A percentile compares a stretch with the other conserved stretches of the same genome.
Conservation (phyloP, 2,113 vertebrate genomes). For the Hippocampus comes region DNA sequence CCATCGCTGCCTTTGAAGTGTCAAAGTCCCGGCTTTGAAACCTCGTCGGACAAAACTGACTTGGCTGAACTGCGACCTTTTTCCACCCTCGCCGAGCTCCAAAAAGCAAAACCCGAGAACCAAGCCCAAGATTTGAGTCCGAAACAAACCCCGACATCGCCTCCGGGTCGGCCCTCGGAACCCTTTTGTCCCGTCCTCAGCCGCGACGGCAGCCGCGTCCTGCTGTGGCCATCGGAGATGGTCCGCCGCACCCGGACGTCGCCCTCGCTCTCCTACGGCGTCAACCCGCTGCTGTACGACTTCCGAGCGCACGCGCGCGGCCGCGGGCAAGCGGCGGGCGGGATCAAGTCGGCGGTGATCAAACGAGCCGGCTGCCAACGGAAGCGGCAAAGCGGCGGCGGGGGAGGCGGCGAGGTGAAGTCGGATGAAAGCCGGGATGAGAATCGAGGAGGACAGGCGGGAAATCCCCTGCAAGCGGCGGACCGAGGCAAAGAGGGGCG, state of each 20-base stretch:
- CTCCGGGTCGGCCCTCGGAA: constrained; percentile 38
- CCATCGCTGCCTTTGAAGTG: not conserved
- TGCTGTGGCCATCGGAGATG: constrained; percentile 68
- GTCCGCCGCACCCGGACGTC: constrained; percentile 53
- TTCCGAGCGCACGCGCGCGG: constrained; percentile 57
- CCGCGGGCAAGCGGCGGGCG: constrained; percentile 30
- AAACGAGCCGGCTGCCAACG: constrained; percentile 50
- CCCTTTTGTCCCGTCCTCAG: constrained; percentile 57
- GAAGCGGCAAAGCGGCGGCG: constrained; percentile 33
- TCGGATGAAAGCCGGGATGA: constrained; percentile 52
- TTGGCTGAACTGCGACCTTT: not conserved
- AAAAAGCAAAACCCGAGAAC: not conserved
- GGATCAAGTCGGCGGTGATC: constrained; percentile 53
- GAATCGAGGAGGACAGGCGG: constrained; percentile 51
- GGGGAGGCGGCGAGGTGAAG: constrained; percentile 39
- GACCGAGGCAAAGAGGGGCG: constrained; percentile 4
- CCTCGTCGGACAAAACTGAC: not conserved
- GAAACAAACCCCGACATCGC: not conserved
- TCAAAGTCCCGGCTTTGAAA: constrained; percentile 1
- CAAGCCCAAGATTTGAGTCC: constrained; percentile 7
- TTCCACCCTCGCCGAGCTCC: not conserved
- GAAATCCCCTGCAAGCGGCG: constrained; percentile 49
- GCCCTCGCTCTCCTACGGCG: constrained; percentile 59
- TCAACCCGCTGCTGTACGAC: constrained; percentile 67
- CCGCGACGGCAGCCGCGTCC: constrained; percentile 53